phyloP scores from a whole-genome alignment of 2,888 invertebrate species.

The Stegophylla sp. region DNA sequence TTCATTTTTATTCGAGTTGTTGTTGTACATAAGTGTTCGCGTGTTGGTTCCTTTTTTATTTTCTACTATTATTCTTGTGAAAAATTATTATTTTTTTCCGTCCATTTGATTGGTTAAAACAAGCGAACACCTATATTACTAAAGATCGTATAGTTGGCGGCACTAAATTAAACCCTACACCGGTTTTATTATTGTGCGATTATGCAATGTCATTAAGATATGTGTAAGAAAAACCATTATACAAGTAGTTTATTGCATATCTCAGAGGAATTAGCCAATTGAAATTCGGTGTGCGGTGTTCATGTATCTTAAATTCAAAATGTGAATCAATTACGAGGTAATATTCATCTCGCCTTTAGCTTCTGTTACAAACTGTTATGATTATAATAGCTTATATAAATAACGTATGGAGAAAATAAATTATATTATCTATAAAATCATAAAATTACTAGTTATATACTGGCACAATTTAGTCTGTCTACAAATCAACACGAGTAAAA shows the following conservation, averaged over 20 bases:
- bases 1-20: slow-evolving; percentile 10
- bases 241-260: neutral
- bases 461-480: neutral
- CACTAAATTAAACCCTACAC: neutral
- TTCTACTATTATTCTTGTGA: neutral
- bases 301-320: neutral
- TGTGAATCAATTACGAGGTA: slow-evolving; percentile 7
- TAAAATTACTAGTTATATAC: slow-evolving; percentile 20
- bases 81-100: slow-evolving; percentile 22
- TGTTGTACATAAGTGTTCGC: slow-evolving; percentile 9
- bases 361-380: slow-evolving; percentile 6
- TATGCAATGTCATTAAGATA: slow-evolving; percentile 13
- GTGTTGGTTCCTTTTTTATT: slow-evolving; percentile 36
- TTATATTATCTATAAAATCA: neutral
- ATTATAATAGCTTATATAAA: slow-evolving; percentile 4
- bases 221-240: neutral
- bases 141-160: neutral
- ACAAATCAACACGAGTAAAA: slow-evolving; percentile 11
- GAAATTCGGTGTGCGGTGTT: neutral
- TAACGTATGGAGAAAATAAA: neutral
- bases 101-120: slow-evolving; percentile 21
- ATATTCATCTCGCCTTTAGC: neutral
- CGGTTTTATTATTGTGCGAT: neutral
- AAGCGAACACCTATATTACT: neutral
- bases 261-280: neutral